Percentiles rank a stretch among this genome's conserved stretches.
phyloP scores from a whole-genome alignment of 2,797 vertebrate genomes.

The Myotis myotis region DNA sequence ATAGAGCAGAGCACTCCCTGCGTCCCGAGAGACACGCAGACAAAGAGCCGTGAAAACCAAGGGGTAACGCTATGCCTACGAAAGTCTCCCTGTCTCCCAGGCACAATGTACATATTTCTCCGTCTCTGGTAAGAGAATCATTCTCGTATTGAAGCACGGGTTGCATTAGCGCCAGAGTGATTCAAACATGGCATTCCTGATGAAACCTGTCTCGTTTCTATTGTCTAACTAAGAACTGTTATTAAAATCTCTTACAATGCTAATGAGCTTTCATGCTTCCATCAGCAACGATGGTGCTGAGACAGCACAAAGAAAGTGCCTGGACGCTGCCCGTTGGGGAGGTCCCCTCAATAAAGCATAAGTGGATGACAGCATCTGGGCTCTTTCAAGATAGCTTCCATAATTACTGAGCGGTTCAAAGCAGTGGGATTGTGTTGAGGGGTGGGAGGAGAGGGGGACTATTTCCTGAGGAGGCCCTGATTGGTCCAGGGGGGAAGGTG shows the following conservation, averaged over 20 bases:
- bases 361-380: neutral
- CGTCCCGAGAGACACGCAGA: neutral
- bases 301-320: slow-evolving; percentile 61
- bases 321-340: neutral
- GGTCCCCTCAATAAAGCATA: neutral
- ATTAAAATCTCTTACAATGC: slow-evolving; percentile 79
- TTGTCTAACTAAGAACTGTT: slow-evolving; percentile 76
- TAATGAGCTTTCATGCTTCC: slow-evolving; percentile 74
- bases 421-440: neutral
- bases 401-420: neutral
- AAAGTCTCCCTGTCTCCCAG: slow-evolving; percentile 55
- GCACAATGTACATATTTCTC: slow-evolving; percentile 69
- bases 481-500: neutral
- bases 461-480: neutral
- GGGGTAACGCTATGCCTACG: neutral
- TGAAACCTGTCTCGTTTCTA: slow-evolving; percentile 41
- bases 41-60: neutral
- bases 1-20: neutral
- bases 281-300: slow-evolving; percentile 62
- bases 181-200: neutral
- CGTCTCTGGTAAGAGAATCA: neutral
- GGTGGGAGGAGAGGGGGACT: neutral
- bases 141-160: neutral
- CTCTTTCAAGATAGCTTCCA: neutral
- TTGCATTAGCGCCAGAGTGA: neutral